Conservation (phyloP, 2,888 invertebrate species). For the Acrobasis suavella region DNA sequence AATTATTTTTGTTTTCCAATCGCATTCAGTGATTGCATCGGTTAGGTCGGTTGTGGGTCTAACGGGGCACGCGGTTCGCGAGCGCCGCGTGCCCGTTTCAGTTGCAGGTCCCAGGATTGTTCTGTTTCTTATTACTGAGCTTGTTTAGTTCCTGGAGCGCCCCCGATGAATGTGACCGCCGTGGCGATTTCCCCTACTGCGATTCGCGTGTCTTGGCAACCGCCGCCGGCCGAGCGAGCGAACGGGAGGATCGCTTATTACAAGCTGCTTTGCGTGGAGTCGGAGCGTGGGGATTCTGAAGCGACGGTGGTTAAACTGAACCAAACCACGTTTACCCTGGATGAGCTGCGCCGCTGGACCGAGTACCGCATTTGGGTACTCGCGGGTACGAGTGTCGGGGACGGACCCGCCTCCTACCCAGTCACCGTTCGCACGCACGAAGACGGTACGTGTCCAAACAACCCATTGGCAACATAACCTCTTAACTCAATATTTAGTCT, state of each 20-base stretch:
- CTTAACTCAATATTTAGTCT: conserved; percentile 31
- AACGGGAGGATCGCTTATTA: conserved; percentile 97
- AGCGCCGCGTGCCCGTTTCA: conserved; percentile 45
- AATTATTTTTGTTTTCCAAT: conserved; percentile 61
- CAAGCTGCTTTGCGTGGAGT: conserved; percentile 95
- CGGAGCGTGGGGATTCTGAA: conserved; percentile 92
- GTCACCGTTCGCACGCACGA: conserved; percentile 97
- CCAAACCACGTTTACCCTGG: conserved; percentile 90
- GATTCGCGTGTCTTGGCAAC: conserved; percentile 95
- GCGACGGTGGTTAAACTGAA: conserved; percentile 91
- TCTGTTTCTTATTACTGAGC: conserved; percentile 53
- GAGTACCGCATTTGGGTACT: conserved; percentile 98
- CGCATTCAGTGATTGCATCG: conserved; percentile 83
- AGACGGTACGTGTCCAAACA: conserved; percentile 94
- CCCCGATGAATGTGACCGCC: conserved; percentile 96
- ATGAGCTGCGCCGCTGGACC: conserved; percentile 96
- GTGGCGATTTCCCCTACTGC: conserved; percentile 94
- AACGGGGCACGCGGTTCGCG: conserved; percentile 45
- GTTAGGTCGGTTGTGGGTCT: conserved; percentile 51
- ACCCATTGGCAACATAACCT: conserved; percentile 11
- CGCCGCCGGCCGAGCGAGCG: conserved; percentile 94
- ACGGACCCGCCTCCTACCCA: conserved; percentile 96
- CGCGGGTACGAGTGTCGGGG: conserved; percentile 97
- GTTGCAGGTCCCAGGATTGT: conserved; percentile 55
- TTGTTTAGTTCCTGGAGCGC: conserved; percentile 95